phyloP scores from a whole-genome alignment of 2,888 invertebrate species.

The Pachycephus smyrnensis region DNA sequence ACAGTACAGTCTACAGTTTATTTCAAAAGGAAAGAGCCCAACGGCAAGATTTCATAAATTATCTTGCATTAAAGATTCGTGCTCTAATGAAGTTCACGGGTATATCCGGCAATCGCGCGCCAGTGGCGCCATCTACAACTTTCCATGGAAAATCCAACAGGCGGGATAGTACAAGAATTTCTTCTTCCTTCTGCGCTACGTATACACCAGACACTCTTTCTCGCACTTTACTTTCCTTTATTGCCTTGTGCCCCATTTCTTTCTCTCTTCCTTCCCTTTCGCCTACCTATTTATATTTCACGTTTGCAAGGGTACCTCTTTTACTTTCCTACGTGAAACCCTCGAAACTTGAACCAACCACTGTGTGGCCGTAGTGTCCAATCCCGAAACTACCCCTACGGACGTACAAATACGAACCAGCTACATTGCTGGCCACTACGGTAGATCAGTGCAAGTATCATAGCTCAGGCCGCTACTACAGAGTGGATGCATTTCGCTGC shows the following conservation, averaged over 20 bases:
- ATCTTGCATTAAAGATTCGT: not conserved
- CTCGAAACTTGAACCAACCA: not conserved
- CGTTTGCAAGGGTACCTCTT: not conserved
- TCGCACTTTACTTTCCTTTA: too few relatives aligned
- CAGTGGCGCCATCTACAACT: not conserved
- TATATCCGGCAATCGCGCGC: not conserved
- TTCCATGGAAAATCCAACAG: not conserved
- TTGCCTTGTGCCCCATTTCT: too few relatives aligned
- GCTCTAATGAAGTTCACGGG: not conserved
- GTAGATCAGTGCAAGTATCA: constrained; percentile 58
- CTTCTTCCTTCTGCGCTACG: not conserved
- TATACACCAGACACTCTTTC: not conserved
- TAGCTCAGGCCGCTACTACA: constrained; percentile 48
- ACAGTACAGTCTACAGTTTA: not conserved
- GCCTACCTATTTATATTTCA: not conserved
- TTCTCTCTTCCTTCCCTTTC: not conserved
- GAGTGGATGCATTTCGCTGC: constrained; percentile 55
- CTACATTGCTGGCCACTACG: constrained; percentile 25
- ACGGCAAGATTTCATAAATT: not conserved
- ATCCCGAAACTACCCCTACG: not conserved
- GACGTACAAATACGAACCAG: not conserved
- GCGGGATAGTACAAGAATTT: not conserved
- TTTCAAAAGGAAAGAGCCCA: not conserved
- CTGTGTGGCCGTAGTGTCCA: not conserved
- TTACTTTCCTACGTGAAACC: not conserved